These are phyloP conservation scores for Phataginus tetradactyla DNA, from an alignment of 2,797 vertebrate species.

Conservation along the genomic window DNA sequence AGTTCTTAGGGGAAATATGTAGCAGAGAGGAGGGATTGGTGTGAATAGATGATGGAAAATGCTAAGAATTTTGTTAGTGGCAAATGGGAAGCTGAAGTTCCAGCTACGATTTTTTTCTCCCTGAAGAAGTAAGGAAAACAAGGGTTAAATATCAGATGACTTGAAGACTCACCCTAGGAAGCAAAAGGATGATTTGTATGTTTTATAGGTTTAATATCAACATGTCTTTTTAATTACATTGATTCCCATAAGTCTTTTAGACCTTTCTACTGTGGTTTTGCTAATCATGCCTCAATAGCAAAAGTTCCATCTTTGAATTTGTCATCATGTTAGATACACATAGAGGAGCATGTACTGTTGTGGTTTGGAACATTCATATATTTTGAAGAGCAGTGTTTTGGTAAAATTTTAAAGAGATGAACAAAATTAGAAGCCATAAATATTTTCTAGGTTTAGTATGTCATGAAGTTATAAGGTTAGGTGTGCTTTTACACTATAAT, in stretches of 20 bases:
- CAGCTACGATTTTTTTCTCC: neutral
- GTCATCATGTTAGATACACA: neutral
- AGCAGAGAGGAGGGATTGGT: neutral
- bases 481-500: neutral
- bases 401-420: conserved; percentile 9
- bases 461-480: neutral
- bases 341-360: neutral
- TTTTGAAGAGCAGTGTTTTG: neutral
- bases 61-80: neutral
- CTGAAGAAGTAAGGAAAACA: neutral
- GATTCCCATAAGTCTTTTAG: neutral
- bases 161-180: neutral
- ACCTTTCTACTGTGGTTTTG: neutral
- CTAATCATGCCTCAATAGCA: neutral
- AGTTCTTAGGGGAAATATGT: neutral
- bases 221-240: conserved; percentile 1
- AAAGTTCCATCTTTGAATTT: neutral
- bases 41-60: neutral
- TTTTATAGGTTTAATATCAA: conserved; percentile 15
- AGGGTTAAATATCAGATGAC: neutral
- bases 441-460: neutral
- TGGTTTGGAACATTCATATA: neutral
- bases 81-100: neutral
- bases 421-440: neutral
- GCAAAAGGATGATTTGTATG: neutral